These are phyloP conservation scores for Pharmacophagus antenor DNA, from an alignment of 2,888 invertebrate genomes.

Conservation along the genomic window DNA sequence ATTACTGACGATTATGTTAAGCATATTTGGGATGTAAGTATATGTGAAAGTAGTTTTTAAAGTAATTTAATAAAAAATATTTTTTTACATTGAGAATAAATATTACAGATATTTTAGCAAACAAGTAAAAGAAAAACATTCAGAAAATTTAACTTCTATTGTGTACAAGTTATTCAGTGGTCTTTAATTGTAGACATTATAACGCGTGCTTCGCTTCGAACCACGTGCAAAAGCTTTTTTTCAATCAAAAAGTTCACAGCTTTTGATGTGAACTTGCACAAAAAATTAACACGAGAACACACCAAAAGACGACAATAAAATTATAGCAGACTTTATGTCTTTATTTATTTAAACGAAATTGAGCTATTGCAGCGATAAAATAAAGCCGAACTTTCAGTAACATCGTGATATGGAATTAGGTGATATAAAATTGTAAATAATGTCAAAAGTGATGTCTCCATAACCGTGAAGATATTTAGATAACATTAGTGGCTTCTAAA, in stretches of 20 bases:
- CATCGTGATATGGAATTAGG: slow-evolving; percentile 25
- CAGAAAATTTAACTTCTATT: no score
- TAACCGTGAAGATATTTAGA: slow-evolving; percentile 68
- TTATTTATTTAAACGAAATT: neutral
- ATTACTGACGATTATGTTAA: no score
- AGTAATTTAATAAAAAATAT: no score
- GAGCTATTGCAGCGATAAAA: slow-evolving; percentile 26
- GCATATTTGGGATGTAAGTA: no score
- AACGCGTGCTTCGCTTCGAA: slow-evolving; percentile 71
- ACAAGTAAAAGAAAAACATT: no score
- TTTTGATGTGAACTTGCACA: slow-evolving; percentile 55
- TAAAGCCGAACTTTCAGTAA: slow-evolving; percentile 29
- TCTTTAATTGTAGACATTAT: no score
- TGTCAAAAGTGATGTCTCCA: slow-evolving; percentile 59
- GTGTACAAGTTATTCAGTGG: no score
- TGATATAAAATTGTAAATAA: slow-evolving; percentile 37
- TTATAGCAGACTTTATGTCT: slow-evolving; percentile 37
- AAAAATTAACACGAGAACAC: slow-evolving; percentile 54
- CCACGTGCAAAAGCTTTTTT: slow-evolving; percentile 59
- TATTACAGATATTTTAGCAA: no score
- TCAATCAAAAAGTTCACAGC: slow-evolving; percentile 47
- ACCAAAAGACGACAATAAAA: slow-evolving; percentile 57
- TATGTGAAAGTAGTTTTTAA: no score
- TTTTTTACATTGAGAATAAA: no score
- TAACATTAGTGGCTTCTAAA: slow-evolving; percentile 80